Conservation (phyloP, 2,113 vertebrate species). For the Pomatostomus ruficeps region DNA sequence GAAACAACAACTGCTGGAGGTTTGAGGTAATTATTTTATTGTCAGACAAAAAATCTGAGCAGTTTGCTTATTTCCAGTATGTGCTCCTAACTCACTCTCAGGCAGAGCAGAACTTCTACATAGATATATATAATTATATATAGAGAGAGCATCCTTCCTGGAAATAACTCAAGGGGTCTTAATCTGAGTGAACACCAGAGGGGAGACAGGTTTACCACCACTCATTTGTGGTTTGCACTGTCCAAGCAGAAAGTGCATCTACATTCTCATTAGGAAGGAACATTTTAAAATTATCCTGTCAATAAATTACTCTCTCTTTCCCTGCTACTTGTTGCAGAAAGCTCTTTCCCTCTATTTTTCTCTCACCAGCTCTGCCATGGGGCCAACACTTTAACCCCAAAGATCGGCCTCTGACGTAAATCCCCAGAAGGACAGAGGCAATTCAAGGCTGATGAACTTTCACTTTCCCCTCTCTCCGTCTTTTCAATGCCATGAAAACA, state of each 20-base stretch:
- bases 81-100: background rate
- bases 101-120: background rate
- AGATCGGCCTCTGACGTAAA: background rate
- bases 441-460: background rate
- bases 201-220: background rate
- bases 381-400: background rate
- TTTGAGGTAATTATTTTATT: constrained; percentile 12
- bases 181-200: background rate
- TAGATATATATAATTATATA: background rate
- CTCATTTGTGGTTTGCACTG: background rate
- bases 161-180: background rate
- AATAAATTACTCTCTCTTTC: background rate
- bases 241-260: background rate
- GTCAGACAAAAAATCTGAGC: background rate
- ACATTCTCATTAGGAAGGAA: background rate
- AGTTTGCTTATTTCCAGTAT: constrained; percentile 7
- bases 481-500: background rate
- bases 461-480: background rate
- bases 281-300: background rate
- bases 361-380: background rate
- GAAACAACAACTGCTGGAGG: background rate
- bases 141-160: background rate
- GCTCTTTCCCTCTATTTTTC: background rate
- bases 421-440: background rate
- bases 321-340: background rate